Conservation (phyloP, 2,888 invertebrate species). For the Herminia tarsipennalis region DNA sequence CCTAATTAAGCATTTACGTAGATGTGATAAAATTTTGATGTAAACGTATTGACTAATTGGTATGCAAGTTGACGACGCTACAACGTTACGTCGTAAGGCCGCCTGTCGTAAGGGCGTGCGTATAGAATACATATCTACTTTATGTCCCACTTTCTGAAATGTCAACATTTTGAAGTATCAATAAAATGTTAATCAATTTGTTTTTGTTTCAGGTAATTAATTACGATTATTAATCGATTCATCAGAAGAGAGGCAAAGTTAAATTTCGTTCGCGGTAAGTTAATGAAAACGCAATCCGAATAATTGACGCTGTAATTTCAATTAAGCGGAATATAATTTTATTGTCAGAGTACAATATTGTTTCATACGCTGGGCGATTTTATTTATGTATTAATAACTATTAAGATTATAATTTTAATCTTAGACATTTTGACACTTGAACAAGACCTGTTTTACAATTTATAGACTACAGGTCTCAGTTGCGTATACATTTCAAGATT, state of each 20-base stretch:
- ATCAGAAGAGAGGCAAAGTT: not conserved
- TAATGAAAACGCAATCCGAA: no score
- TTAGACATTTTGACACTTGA: no score
- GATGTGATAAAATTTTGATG: conserved; percentile 30
- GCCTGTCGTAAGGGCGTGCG: conserved; percentile 69
- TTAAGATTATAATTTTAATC: no score
- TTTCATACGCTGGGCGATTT: no score
- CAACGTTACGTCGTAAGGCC: conserved; percentile 63
- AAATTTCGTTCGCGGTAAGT: conserved; percentile 22
- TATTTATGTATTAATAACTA: no score
- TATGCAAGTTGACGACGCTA: conserved; percentile 42
- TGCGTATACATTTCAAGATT: no score
- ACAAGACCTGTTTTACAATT: no score
- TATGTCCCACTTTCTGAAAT: conserved; percentile 66
- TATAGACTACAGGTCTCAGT: no score
- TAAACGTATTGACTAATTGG: conserved; percentile 30
- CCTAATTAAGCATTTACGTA: conserved; percentile 33
- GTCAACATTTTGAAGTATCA: conserved; percentile 56
- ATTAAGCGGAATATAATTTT: not conserved
- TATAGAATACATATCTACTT: conserved; percentile 56
- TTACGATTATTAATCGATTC: conserved; percentile 12
- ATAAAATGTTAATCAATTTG: conserved; percentile 54
- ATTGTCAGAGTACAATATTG: not conserved
- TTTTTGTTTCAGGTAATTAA: conserved; percentile 70
- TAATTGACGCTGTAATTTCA: no score